phyloP scores from a whole-genome alignment of 2,113 vertebrate genomes.

The Pholis gunnellus region DNA sequence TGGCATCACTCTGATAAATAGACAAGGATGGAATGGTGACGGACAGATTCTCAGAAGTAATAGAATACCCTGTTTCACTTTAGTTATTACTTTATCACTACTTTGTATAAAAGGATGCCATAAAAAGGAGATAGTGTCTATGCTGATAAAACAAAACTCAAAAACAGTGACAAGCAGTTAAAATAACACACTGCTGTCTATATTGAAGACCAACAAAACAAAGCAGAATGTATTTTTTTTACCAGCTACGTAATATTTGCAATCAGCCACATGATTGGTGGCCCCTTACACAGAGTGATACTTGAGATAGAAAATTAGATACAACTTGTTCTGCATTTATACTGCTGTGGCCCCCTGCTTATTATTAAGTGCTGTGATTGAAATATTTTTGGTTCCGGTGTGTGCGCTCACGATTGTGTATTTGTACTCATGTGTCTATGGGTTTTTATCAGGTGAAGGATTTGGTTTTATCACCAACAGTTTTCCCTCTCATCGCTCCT shows the following conservation, averaged over 20 bases:
- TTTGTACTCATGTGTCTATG: background rate
- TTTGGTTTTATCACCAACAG: slow-evolving; percentile 24
- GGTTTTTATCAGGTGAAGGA: slow-evolving; percentile 53
- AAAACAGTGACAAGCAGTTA: background rate
- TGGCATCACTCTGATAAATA: slow-evolving; percentile 11
- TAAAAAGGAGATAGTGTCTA: background rate
- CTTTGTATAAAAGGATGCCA: background rate
- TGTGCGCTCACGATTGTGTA: slow-evolving; percentile 1
- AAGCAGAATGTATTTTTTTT: background rate
- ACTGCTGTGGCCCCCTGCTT: background rate
- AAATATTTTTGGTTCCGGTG: slow-evolving; percentile 3
- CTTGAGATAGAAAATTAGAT: slow-evolving; percentile 24
- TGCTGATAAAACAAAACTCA: slow-evolving; percentile 6
- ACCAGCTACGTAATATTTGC: slow-evolving; percentile 9
- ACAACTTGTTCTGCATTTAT: slow-evolving; percentile 23
- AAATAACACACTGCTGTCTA: background rate
- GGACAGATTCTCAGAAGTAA: background rate
- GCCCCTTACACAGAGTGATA: background rate
- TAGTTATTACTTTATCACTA: too few species aligned
- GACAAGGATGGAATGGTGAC: background rate
- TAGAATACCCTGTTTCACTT: too few species aligned
- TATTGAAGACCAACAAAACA: background rate
- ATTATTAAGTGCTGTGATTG: slow-evolving; percentile 15
- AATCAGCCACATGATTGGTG: slow-evolving; percentile 22
- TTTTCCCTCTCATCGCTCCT: slow-evolving; percentile 18